Base-by-base conservation (phyloP, 2,113 vertebrate species). In the Odocoileus virginianus region DNA sequence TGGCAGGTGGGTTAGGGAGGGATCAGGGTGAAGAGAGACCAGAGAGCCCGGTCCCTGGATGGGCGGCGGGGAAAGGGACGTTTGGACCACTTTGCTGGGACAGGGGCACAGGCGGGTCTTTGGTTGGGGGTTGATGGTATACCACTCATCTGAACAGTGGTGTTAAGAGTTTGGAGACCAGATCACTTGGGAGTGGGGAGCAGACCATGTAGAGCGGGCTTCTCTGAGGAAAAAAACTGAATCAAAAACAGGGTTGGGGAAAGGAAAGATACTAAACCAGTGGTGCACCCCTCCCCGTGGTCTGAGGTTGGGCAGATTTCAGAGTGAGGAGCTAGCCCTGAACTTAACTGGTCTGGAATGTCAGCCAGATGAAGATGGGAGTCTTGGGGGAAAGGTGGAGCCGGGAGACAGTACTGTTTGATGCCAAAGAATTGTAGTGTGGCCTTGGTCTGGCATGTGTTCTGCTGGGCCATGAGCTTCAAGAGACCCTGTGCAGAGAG, bases 71-170 rank as follows among this genome's bases (percentile, higher is more conserved):
- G 7, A 79, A 33, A 82, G 28, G 33, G 27, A 27, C 30, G 2
- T 10, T 19, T 0, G 16, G 12, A 27, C 9, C 40, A 4, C 8
- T 16, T 14, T n/a, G 17, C 30, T 7, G 19, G 7, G 33, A 43
- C 7, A 11, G 27, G 13, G 79, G 30, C 47, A 6, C 79, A 6
- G 12, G 30, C 19, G 30, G 61, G 14, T 33, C 2, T 43, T 86
- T 8, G 25, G n/a, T 13, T 57, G 6, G 16, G 45, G 17, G 3
- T 5, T 14, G 6, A 16, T 15, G n/a, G 11, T 47, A 16, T 43
- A 4, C 43, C 45, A 6, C 6, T 21, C 30, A n/a, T 52, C 40
- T 15, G 86, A 30, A 79, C 33, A n/a, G 83, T 16, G 43, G n/a
- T 15, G 14, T 28, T 33, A 16, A 71, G n/a, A 50, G 55, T 90